Percentiles rank a stretch among this genome's conserved stretches.
Evolutionary conservation across 2,113 vertebrate genomes (phyloP).

Genomic region (Fulmarus glacialis): DNA sequence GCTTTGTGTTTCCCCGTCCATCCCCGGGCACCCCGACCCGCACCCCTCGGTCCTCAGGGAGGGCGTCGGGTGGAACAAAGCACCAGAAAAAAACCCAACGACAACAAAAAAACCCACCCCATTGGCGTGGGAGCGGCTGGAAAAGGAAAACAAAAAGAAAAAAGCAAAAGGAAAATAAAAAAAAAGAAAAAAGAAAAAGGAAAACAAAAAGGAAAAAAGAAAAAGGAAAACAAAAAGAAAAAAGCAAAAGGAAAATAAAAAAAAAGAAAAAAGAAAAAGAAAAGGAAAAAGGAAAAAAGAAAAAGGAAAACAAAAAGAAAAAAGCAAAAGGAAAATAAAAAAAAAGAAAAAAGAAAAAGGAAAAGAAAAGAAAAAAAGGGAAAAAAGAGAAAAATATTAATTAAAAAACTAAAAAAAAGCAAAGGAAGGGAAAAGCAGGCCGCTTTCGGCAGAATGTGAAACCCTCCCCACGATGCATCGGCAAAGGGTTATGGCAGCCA

Average conservation of each 20-base stretch:
- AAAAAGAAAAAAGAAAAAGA: fast-evolving
- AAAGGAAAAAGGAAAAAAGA: too few species aligned
- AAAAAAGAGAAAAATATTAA: too few species aligned
- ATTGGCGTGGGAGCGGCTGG: not conserved
- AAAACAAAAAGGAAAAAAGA: too few species aligned
- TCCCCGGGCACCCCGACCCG: not conserved
- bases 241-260: fast-evolving
- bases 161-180: too few species aligned
- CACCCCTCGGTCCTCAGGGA: not conserved
- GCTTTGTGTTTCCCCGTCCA: not conserved
- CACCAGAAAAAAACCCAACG: not conserved
- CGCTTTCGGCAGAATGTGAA: fast-evolving
- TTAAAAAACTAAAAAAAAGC: not conserved
- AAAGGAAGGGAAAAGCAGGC: not conserved
- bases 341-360: fast-evolving
- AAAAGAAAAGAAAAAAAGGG: not conserved
- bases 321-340: fast-evolving
- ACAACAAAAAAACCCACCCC: not conserved
- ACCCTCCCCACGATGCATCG: not conserved
- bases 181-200: too few species aligned
- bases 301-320: not conserved
- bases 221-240: fast-evolving
- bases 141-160: fast-evolving
- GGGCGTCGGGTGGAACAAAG: not conserved
- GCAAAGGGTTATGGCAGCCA: not conserved